Base-by-base conservation (phyloP, 2,113 vertebrate genomes). In the Oryzias javanicus region DNA sequence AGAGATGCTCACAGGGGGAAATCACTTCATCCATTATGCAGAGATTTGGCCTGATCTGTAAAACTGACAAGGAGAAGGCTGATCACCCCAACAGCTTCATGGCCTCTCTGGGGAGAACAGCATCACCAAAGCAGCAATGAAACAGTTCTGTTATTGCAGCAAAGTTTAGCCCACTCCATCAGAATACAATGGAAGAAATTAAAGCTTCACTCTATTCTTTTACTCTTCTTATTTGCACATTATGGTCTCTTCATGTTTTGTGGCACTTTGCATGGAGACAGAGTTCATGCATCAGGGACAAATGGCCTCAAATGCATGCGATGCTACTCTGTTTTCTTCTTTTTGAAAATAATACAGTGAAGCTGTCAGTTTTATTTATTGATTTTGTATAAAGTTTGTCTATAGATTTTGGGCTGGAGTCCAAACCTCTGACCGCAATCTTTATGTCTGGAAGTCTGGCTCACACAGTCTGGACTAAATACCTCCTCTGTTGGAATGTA, bases 331-430 rank as follows among this genome's bases (percentile, higher is more conserved):
- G 57, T 45, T 60, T 54, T 56, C 66, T 73, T 48, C 55, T 50
- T 48, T 72, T 78, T 79, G 57, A 82, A 75, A 67, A 74, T 86
- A 70, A 87, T 78, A 74, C 57, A 72, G 72, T 64, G 69, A 75
- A 53, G 55, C 55, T 6, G 47, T 67, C 64, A 71, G 53, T 22
- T 53, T 66, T 44, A 5, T 14, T 22, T 73, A 67, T 86, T 81
- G 83, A 83, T 84, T 70, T 51, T 76, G 27, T 62, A 44, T 62
- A 60, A 63, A 52, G 67, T 44, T 59, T 40, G 78, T 58, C 60
- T 71, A 35, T 35, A 47, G 60, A 44, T 42, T 79, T 74, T 68
- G 53, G 79, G 77, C 77, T 29, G 6, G 20, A 57, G 27, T 81
- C 77, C 79, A 86, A 78, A 64, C 51, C 55, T 77, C 61, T 4